A percentile compares a stretch with the other conserved stretches of the same genome.
Evolutionary conservation across 2,797 vertebrate species (phyloP).

Genomic region (Mastacembelus armatus): DNA sequence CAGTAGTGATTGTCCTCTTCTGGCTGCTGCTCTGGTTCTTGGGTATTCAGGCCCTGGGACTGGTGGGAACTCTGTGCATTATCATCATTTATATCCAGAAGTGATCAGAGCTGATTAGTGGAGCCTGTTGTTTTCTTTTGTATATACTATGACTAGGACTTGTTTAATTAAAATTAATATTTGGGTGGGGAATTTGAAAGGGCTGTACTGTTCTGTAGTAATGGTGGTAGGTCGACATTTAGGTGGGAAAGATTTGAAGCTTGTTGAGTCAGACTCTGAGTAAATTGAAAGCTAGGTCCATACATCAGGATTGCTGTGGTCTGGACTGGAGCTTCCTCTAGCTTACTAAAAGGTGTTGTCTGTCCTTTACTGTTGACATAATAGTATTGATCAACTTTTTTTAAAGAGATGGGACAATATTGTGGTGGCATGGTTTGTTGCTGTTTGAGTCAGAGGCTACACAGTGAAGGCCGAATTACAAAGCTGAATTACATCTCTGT

Average conservation of each 20-base stretch:
- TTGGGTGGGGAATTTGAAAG: not conserved
- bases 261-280: not conserved
- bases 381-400: not conserved
- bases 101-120: conserved; percentile 50
- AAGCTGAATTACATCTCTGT: not conserved
- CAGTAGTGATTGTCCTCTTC: conserved; percentile 93
- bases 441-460: not conserved
- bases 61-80: conserved; percentile 95
- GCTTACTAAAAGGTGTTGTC: not conserved
- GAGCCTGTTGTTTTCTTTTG: conserved; percentile 23
- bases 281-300: not conserved
- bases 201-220: not conserved
- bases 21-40: conserved; percentile 97
- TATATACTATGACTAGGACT: conserved; percentile 11
- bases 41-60: conserved; percentile 93
- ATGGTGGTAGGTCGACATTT: not conserved
- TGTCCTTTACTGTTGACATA: not conserved
- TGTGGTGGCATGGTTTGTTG: not conserved
- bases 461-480: not conserved
- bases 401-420: not conserved
- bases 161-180: no score
- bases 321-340: not conserved
- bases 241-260: not conserved
- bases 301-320: not conserved
- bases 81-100: conserved; percentile 98